A percentile compares a stretch with the other conserved stretches of the same genome.
Evolutionary conservation across 1,140 invertebrate genomes (phyloP).

Genomic region (Camponotus pennsylvanicus): DNA sequence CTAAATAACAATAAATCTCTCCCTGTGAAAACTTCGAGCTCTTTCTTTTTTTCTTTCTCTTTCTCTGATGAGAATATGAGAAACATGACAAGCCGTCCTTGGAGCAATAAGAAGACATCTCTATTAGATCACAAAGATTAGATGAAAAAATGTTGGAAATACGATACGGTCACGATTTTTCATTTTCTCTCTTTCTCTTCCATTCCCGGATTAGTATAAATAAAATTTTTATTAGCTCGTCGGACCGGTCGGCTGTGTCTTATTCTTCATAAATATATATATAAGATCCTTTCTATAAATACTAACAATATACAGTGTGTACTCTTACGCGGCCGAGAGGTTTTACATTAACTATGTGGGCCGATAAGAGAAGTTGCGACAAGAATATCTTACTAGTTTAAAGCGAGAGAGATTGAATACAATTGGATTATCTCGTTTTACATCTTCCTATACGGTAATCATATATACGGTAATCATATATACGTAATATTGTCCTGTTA

Average conservation of each 20-base stretch:
- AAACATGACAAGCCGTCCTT: slow-evolving; percentile 48
- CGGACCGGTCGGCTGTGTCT: background rate
- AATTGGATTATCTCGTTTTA: slow-evolving; percentile 62
- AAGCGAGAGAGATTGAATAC: slow-evolving; percentile 60
- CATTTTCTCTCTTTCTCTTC: background rate
- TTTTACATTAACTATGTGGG: slow-evolving; percentile 21
- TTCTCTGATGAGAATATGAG: background rate
- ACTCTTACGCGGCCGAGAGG: slow-evolving; percentile 37
- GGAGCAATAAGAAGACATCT: slow-evolving; percentile 42
- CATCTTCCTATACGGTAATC: slow-evolving; percentile 34
- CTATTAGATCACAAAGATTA: slow-evolving; percentile 17
- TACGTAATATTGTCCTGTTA: slow-evolving; percentile 82
- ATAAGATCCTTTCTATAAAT: slow-evolving; percentile 38
- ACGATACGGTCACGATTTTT: slow-evolving; percentile 30
- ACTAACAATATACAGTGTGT: slow-evolving; percentile 39
- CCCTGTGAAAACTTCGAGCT: background rate
- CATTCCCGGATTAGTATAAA: background rate
- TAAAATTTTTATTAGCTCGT: slow-evolving; percentile 10
- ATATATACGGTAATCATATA: slow-evolving; percentile 65
- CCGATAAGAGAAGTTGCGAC: slow-evolving; percentile 39
- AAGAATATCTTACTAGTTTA: slow-evolving; percentile 41
- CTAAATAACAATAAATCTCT: slow-evolving; percentile 75
- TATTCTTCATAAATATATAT: slow-evolving; percentile 42
- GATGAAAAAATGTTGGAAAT: background rate
- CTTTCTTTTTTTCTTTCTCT: slow-evolving; percentile 5